phyloP scores from a whole-genome alignment of 2,113 vertebrate species.

The human (Homo sapiens) region DNA sequence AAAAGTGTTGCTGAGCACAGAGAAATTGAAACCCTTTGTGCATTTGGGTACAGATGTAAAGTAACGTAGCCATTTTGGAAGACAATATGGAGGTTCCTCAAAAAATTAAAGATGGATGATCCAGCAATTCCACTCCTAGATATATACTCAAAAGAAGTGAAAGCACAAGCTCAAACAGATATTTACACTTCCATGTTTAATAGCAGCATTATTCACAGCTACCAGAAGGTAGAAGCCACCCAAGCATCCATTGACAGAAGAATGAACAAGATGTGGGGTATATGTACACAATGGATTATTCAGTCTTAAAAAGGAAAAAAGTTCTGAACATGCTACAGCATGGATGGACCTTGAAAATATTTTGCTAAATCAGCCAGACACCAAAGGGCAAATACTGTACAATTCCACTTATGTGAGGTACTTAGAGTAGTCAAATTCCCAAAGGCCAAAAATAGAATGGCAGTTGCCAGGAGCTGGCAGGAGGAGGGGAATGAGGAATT shows the following conservation, averaged over 20 bases:
- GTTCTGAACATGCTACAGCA: not conserved
- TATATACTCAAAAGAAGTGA: not conserved
- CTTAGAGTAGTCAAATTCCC: not conserved
- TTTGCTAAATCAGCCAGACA: not conserved
- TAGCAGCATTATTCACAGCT: not conserved
- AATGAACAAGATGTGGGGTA: not conserved
- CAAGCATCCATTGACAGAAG: not conserved
- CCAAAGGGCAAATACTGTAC: not conserved
- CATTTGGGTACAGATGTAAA: not conserved
- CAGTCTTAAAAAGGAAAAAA: not conserved
- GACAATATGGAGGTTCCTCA: not conserved
- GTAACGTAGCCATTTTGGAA: not conserved
- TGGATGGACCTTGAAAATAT: not conserved
- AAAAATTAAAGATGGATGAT: slow-evolving; percentile 3
- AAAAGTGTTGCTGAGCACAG: not conserved
- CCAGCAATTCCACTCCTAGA: not conserved
- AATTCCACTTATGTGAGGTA: not conserved
- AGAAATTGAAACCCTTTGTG: not conserved
- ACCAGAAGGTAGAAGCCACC: not conserved
- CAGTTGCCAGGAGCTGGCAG: not conserved
- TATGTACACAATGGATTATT: not conserved
- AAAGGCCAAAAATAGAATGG: not conserved
- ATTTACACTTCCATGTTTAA: not conserved
- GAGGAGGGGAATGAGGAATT: not conserved
- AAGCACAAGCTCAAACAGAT: not conserved